Evolutionary conservation across 2,797 vertebrate species (phyloP), one percentile per base, ranked within the genome.

Genomic region (Otolemur crassicaudatus): DNA sequence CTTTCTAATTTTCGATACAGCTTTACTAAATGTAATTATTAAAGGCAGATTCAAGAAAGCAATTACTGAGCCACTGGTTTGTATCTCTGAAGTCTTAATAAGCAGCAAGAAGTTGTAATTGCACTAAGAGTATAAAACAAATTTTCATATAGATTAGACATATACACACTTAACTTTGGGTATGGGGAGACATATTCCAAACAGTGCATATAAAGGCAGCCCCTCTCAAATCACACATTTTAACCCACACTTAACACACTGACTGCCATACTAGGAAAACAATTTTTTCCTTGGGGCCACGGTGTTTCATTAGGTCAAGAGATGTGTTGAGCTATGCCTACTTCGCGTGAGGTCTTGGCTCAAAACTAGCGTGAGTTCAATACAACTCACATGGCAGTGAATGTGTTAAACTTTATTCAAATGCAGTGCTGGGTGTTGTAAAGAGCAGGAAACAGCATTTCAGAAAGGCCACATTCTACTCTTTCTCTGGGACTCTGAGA

Each of bases 31-130:
- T 99, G 99, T 99, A 99, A 99, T 99, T 99, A 99, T 99, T 99
- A 99, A 99, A 99, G 99, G 99, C 99, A 99, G 99, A 99, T 99
- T 99, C 99, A 99, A 99, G 99, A 99, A 99, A 99, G 99, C 99
- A 99, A 99, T 99, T 99, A 99, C 99, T 99, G 98, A 99, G 98
- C 98, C 99, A 98, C 99, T 99, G 98, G 98, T 99, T 99, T 99
- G 99, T 99, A 99, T 99, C 99, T 99, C 98, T 99, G 99, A 99
- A 99, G 99, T 99, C 99, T 99, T 99, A 99, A 99, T 99, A 99
- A 99, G 99, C 89, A 94, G 97, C 94, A 98, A 98, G 98, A 98
- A 98, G 96, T 97, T 98, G 97, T 96, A 98, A 97, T 97, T 98
- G 97, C 97, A 97, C 94, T 89, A 96, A 97, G 84, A 95, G 89